phyloP scores from a whole-genome alignment of 2,113 vertebrate species.

The Oxyruncus cristatus region DNA sequence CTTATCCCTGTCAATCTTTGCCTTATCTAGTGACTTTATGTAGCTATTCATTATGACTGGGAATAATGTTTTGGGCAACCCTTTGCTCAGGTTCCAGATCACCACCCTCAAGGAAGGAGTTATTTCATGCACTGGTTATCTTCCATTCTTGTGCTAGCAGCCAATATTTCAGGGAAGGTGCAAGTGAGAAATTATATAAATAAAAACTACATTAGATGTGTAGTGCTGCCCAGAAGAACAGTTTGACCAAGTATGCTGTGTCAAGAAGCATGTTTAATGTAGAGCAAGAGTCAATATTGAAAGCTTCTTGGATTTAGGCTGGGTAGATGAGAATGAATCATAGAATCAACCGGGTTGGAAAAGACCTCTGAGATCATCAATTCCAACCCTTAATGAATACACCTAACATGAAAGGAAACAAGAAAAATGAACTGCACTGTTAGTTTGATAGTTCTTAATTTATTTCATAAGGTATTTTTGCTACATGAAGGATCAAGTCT shows the following conservation, averaged over 20 bases:
- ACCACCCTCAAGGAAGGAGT: background rate
- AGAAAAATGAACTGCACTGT: background rate
- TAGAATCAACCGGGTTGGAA: no score
- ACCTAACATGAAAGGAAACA: background rate
- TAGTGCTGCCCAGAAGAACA: background rate
- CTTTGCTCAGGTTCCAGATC: background rate
- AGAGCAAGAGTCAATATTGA: background rate
- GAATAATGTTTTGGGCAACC: background rate
- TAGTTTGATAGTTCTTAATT: background rate
- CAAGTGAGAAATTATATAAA: background rate
- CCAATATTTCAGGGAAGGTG: background rate
- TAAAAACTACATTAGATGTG: background rate
- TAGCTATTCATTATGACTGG: background rate
- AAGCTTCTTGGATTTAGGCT: background rate
- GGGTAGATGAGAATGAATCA: background rate
- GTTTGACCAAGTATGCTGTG: background rate
- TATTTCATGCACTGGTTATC: background rate
- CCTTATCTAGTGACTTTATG: background rate
- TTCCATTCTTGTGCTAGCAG: background rate
- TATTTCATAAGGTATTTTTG: background rate
- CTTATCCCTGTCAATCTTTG: background rate
- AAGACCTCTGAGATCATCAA: no score
- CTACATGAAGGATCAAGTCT: background rate
- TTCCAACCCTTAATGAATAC: background rate
- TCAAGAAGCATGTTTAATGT: background rate